Evolutionary conservation across 2,797 vertebrate genomes (phyloP).

Genomic region (Pipistrellus pygmaeus): DNA sequence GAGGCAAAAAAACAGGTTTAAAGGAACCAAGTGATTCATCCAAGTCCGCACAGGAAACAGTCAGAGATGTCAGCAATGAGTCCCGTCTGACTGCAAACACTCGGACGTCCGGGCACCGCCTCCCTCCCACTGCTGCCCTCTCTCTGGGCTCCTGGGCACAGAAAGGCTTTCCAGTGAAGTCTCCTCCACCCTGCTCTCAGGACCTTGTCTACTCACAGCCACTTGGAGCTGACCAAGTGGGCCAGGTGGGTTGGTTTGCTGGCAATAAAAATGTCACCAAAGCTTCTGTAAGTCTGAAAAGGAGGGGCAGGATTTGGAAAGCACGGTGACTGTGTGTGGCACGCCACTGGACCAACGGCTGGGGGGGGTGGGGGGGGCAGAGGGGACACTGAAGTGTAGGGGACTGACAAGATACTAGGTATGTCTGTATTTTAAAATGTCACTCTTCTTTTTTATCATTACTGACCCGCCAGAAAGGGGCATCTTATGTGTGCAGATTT

Average conservation of each 20-base stretch:
- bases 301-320: background rate
- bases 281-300: background rate
- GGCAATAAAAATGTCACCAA: background rate
- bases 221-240: background rate
- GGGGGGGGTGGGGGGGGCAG: no score
- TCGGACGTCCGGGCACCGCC: background rate
- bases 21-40: background rate
- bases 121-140: background rate
- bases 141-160: background rate
- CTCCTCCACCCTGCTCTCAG: background rate
- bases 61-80: background rate
- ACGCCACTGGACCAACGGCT: background rate
- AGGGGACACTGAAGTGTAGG: background rate
- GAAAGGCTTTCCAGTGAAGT: background rate
- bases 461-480: background rate
- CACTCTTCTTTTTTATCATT: background rate
- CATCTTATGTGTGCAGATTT: background rate
- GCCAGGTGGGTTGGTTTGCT: background rate
- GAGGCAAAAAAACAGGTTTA: constrained; percentile 11
- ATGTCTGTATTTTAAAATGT: background rate
- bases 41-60: background rate
- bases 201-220: background rate
- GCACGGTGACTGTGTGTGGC: no score
- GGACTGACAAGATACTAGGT: background rate
- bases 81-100: background rate